These are phyloP conservation scores for Todiramphus saurophagus DNA, from an alignment of 2,113 vertebrate species.

Conservation along the genomic window DNA sequence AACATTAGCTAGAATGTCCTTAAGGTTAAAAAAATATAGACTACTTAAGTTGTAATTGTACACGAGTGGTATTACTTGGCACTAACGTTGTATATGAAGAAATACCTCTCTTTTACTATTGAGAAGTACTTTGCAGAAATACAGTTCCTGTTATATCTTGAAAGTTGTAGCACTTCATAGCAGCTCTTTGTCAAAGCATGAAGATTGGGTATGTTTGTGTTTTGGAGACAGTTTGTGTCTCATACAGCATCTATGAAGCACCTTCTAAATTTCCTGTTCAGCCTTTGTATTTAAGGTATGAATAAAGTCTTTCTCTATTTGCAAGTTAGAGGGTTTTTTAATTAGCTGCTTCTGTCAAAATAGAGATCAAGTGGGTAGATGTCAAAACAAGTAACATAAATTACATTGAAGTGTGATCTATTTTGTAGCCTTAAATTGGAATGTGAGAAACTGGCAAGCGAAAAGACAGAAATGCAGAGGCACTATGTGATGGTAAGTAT, in stretches of 20 bases:
- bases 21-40: background rate
- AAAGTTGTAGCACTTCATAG: background rate
- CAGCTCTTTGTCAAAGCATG: background rate
- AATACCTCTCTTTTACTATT: background rate
- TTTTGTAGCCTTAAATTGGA: constrained; percentile 92
- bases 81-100: background rate
- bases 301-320: constrained; percentile 7
- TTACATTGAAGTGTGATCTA: constrained; percentile 73
- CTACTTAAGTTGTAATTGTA: background rate
- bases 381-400: constrained; percentile 63
- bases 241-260: background rate
- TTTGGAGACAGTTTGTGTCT: background rate
- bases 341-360: constrained; percentile 53
- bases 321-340: background rate
- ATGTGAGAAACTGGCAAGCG: constrained; percentile 96
- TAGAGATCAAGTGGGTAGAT: constrained; percentile 66
- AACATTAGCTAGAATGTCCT: background rate
- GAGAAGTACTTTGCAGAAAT: background rate
- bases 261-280: background rate
- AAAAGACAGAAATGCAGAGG: constrained; percentile 98
- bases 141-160: background rate
- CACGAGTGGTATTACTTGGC: background rate
- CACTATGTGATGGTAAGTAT: constrained; percentile 96
- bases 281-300: background rate
- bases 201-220: background rate